Evolutionary conservation across 2,888 invertebrate species (phyloP).

Genomic region (Oasisia sp.): DNA sequence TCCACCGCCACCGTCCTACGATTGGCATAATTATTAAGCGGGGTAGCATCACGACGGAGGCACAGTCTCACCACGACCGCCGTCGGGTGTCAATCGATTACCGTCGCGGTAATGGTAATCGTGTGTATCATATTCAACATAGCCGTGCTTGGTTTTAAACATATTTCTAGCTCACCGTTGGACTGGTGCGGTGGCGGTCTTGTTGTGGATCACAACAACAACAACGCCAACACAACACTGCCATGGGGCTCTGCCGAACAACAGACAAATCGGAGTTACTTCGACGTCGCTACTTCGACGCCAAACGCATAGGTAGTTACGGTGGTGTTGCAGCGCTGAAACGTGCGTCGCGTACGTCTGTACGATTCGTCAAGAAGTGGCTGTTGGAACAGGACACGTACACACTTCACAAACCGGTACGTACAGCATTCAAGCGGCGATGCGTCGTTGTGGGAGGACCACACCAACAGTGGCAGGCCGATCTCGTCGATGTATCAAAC

Average conservation of each 20-base stretch:
- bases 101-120: no score
- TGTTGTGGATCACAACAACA: no score
- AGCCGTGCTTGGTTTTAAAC: neutral
- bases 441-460: neutral
- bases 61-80: neutral
- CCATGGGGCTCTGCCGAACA: no score
- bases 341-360: no score
- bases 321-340: no score
- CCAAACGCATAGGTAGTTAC: no score
- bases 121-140: neutral
- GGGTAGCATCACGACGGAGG: neutral
- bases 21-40: neutral
- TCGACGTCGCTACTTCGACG: no score
- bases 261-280: no score
- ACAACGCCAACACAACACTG: no score
- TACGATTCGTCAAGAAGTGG: no score
- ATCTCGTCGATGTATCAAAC: neutral
- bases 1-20: neutral
- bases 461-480: neutral
- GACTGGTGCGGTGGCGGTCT: neutral
- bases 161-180: neutral
- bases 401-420: conserved; percentile 39
- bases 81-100: neutral
- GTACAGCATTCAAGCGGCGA: conserved; percentile 26
- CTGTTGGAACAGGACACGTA: conserved; percentile 37